phyloP scores from a whole-genome alignment of 2,888 invertebrate genomes.

The Volucella bombylans region DNA sequence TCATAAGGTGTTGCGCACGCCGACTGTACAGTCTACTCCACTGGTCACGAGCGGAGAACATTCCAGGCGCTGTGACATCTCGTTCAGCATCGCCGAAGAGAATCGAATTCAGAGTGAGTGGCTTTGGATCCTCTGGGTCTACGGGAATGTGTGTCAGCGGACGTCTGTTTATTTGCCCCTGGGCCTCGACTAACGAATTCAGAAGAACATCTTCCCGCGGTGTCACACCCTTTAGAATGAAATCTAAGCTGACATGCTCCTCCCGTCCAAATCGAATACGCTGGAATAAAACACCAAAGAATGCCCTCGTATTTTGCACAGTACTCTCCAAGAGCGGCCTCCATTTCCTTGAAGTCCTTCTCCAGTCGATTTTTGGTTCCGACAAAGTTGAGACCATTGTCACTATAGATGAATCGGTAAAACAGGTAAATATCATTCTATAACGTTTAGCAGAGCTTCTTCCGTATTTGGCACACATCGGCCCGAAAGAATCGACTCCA shows the following conservation, averaged over 20 bases:
- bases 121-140: slow-evolving; percentile 12
- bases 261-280: slow-evolving; percentile 6
- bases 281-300: slow-evolving; percentile 11
- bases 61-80: slow-evolving; percentile 20
- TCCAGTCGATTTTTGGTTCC: background rate
- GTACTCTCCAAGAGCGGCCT: background rate
- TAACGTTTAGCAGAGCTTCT: no score
- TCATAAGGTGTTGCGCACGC: slow-evolving; percentile 19
- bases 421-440: no score
- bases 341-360: slow-evolving; percentile 4
- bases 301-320: background rate
- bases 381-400: slow-evolving; percentile 31
- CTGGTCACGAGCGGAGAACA: background rate
- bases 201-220: slow-evolving; percentile 29
- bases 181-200: slow-evolving; percentile 5
- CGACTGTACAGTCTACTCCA: slow-evolving; percentile 31
- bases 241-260: slow-evolving; percentile 12
- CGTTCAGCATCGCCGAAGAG: slow-evolving; percentile 2
- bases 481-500: no score
- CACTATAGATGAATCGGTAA: background rate
- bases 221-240: slow-evolving; percentile 4
- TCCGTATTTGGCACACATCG: no score
- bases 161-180: slow-evolving; percentile 18
- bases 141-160: slow-evolving; percentile 19
- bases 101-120: slow-evolving; percentile 34